Evolutionary conservation across 2,797 vertebrate genomes (phyloP).

Genomic region (Gallinago stenura): DNA sequence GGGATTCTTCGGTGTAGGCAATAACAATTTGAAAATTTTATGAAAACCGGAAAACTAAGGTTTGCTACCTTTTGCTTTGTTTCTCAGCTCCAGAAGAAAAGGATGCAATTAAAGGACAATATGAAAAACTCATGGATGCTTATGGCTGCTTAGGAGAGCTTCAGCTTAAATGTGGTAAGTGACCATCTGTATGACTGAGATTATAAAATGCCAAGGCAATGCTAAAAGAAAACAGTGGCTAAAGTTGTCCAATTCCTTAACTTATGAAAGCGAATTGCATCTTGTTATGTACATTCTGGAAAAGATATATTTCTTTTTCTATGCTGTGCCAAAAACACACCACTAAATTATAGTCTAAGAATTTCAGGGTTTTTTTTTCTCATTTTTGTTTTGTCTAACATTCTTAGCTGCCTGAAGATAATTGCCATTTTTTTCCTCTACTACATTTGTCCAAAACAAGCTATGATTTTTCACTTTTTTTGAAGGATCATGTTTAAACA

Average conservation of each 20-base stretch:
- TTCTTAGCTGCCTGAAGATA: slow-evolving; percentile 3
- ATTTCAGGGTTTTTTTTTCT: background rate
- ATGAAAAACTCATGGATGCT: slow-evolving; percentile 80
- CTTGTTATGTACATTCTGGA: background rate
- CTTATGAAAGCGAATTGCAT: background rate
- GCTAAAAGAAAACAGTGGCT: background rate
- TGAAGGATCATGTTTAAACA: background rate
- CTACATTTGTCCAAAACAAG: background rate
- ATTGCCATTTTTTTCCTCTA: background rate
- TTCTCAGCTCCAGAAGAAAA: slow-evolving; percentile 82
- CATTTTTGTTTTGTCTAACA: background rate
- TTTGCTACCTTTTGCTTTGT: slow-evolving; percentile 51
- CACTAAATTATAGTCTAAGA: background rate
- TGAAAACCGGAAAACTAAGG: background rate
- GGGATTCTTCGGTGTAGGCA: background rate
- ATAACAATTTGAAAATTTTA: background rate
- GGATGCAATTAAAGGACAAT: slow-evolving; percentile 82
- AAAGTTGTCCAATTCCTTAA: background rate
- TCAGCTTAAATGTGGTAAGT: slow-evolving; percentile 81
- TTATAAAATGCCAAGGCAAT: background rate
- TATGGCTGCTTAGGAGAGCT: slow-evolving; percentile 83
- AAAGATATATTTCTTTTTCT: background rate
- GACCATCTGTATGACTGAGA: background rate
- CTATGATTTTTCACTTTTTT: background rate
- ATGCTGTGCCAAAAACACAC: background rate